Percentiles rank a stretch among this genome's conserved stretches.
Conservation (phyloP, 30 jellyfish, hydroid and myxozoan genomes). For the Chrysaora quinquecirrha region DNA sequence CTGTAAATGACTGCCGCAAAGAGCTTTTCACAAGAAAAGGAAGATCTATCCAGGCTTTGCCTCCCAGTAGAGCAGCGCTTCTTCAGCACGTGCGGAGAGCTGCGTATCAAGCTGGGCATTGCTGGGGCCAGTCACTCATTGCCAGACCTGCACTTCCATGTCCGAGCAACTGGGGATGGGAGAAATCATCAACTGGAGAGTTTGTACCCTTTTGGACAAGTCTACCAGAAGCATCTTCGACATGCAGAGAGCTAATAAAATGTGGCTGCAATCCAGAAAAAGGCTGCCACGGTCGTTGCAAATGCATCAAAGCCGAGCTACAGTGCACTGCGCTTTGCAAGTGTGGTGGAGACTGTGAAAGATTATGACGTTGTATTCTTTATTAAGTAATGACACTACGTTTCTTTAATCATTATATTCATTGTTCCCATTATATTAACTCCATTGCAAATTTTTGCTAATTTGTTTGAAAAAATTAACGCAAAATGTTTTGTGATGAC, state of each 20-base stretch:
- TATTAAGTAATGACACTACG: too few relatives aligned
- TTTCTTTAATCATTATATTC: too few relatives aligned
- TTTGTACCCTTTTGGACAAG: conserved; percentile 13
- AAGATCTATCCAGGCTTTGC: conserved; percentile 27
- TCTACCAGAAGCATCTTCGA: conserved; percentile 12
- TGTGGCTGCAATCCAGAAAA: conserved; percentile 19
- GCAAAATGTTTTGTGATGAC: too few relatives aligned
- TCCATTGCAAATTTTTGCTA: too few relatives aligned
- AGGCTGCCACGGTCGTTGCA: conserved; percentile 18
- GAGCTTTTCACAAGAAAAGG: conserved; percentile 47
- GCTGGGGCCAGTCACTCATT: conserved; percentile 43
- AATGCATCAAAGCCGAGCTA: conserved; percentile 6
- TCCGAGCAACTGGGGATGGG: conserved; percentile 44
- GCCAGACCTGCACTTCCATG: conserved; percentile 23
- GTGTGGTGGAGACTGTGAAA: conserved; percentile 6
- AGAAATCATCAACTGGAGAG: too few relatives aligned
- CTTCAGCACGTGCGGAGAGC: conserved; percentile 55
- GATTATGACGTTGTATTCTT: neutral
- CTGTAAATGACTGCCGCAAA: conserved; percentile 21
- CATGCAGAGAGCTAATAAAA: conserved; percentile 8
- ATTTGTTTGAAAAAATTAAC: too few relatives aligned
- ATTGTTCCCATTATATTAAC: too few relatives aligned
- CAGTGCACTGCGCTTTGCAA: conserved; percentile 7
- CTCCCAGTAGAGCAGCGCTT: conserved; percentile 49
- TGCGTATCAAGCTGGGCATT: conserved; percentile 34